Evolutionary conservation across 1,140 invertebrate genomes (phyloP).

Genomic region (Drosophila carrolli): DNA sequence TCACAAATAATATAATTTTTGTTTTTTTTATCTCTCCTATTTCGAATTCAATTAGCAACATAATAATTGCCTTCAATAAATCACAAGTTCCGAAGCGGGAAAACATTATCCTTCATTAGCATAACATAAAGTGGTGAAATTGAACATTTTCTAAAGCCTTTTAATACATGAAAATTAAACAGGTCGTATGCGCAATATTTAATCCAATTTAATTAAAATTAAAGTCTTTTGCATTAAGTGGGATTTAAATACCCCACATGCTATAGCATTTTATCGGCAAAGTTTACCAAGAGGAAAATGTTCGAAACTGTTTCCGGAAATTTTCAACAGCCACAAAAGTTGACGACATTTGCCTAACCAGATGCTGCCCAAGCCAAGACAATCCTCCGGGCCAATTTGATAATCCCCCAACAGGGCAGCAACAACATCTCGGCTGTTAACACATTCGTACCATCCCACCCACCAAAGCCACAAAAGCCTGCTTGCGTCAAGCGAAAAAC

Average conservation of each 20-base stretch:
- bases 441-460: constrained; percentile 14
- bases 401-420: constrained; percentile 25
- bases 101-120: constrained; percentile 24
- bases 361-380: constrained; percentile 47
- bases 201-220: constrained; percentile 26
- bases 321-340: constrained; percentile 43
- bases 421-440: constrained; percentile 29
- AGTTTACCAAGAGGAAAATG: constrained; percentile 25
- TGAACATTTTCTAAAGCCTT: constrained; percentile 16
- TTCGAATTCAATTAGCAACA: constrained; percentile 23
- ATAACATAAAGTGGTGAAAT: constrained; percentile 21
- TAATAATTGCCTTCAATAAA: constrained; percentile 37
- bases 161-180: constrained; percentile 6
- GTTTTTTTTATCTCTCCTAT: constrained; percentile 14
- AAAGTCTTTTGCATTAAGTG: constrained; percentile 17
- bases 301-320: constrained; percentile 21
- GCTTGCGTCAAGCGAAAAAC: constrained; percentile 23
- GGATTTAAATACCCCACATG: constrained; percentile 22
- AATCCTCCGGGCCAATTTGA: constrained; percentile 46
- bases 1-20: neutral
- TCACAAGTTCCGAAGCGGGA: neutral
- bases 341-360: constrained; percentile 47
- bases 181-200: neutral
- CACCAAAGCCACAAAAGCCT: constrained; percentile 36
- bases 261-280: constrained; percentile 7